phyloP scores from a whole-genome alignment of 2,797 vertebrate genomes.

The Siniperca undulata region DNA sequence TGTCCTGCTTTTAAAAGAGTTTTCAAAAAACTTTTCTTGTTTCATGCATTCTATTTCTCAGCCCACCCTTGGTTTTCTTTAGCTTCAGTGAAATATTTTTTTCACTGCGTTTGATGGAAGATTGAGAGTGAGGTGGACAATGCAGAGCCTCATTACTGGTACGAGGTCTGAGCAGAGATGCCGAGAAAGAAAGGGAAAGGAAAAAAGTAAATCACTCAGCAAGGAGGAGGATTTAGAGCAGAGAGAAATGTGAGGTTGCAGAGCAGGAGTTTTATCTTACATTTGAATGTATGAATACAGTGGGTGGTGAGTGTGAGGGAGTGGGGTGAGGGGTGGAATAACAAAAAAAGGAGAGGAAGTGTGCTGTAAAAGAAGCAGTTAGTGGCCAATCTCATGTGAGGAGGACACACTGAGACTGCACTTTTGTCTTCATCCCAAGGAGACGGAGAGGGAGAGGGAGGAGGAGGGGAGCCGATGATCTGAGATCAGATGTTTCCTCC shows the following conservation, averaged over 20 bases:
- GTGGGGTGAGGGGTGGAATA: constrained; percentile 45
- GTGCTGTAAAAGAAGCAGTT: constrained; percentile 70
- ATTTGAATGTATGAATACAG: constrained; percentile 73
- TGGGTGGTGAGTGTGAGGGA: constrained; percentile 49
- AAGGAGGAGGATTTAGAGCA: constrained; percentile 67
- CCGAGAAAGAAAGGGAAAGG: constrained; percentile 35
- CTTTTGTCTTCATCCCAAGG: constrained; percentile 66
- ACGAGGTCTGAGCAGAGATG: constrained; percentile 56
- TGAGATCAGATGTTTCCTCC: constrained; percentile 83
- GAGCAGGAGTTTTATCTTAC: constrained; percentile 67
- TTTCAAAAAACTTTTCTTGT: constrained; percentile 70
- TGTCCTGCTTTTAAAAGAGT: constrained; percentile 68
- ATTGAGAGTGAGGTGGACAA: constrained; percentile 73
- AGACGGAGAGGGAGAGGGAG: constrained; percentile 22
- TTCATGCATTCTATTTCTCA: constrained; percentile 64
- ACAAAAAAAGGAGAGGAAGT: constrained; percentile 65
- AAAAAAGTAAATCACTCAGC: constrained; percentile 62
- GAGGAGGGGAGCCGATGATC: constrained; percentile 58
- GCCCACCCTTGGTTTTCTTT: constrained; percentile 73
- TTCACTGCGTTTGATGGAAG: constrained; percentile 64
- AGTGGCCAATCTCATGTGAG: constrained; percentile 56
- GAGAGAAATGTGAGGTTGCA: constrained; percentile 44
- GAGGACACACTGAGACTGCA: constrained; percentile 57
- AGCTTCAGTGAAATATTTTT: constrained; percentile 34
- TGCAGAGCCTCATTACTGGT: constrained; percentile 74